Evolutionary conservation across 92 coral and sea anemone genomes (phyloP).

Genomic region (Zoanthus gigantus): DNA sequence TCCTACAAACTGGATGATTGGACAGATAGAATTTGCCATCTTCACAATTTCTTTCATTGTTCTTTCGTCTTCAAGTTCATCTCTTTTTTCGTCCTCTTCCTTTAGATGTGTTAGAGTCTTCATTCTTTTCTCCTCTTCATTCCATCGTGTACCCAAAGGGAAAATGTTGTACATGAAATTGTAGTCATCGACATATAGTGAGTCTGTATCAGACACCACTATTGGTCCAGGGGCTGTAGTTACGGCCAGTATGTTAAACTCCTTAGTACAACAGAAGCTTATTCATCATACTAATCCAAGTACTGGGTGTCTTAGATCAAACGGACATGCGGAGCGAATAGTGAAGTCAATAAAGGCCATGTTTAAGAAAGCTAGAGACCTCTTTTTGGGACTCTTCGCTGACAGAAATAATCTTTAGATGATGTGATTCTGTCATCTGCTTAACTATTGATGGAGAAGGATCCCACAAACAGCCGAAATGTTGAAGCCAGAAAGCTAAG

Average conservation of each 20-base stretch:
- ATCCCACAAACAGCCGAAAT: too few species aligned
- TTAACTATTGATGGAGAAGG: too few species aligned
- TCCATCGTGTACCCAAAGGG: constrained; percentile 13
- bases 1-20: neutral
- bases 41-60: too few species aligned
- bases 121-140: constrained; percentile 32
- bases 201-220: constrained; percentile 25
- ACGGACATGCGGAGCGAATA: too few species aligned
- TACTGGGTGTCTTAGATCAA: too few species aligned
- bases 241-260: neutral
- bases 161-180: constrained; percentile 20
- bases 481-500: too few species aligned
- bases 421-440: too few species aligned
- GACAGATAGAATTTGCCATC: neutral
- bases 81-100: neutral
- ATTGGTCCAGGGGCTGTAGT: constrained; percentile 26
- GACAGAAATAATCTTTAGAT: too few species aligned
- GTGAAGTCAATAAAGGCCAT: too few species aligned
- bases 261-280: neutral
- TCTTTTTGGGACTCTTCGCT: too few species aligned
- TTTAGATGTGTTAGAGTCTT: neutral
- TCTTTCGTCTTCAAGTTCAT: neutral
- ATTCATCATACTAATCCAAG: too few species aligned
- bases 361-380: too few species aligned
- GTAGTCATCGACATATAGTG: constrained; percentile 33